Evolutionary conservation across 2,888 invertebrate species (phyloP), one percentile per base, ranked within the genome.

Genomic region (Mayetiola destructor): DNA sequence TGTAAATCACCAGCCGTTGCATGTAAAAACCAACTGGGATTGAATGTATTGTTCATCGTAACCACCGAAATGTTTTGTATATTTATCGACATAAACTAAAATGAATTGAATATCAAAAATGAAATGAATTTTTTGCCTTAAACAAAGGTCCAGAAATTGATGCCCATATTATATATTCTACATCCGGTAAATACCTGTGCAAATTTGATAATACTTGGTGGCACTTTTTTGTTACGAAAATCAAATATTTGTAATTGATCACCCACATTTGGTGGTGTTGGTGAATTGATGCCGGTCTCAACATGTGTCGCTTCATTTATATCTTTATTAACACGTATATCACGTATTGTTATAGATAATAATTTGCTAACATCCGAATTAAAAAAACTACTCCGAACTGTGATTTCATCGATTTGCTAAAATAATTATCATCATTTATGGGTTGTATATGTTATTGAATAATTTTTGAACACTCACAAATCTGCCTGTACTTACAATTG

Each of bases 311-410:
- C 64, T 35, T 68, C 66, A 59, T 77, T 76, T 52, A 85, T 80
- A 73, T 86, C 84, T 69, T 88, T 87, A 64, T 88, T 87, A 58
- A 91, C 79, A 61, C 87, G 78, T 3, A 89, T 82, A 67, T 88
- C 87, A 60, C 80, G 79, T 62, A 89, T 82, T n/a, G 88, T 81
- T 20, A 91, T 81, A 3, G 88, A 87, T 3, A 91, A 74, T 14
- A 90, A 71, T 69, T 91, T 91, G 21, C 87, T 88, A 56, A 90
- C 85, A 63, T 90, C 90, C 1, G 89, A 88, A 68, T 88, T 91
- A 63, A 91, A 81, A 67, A 89, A 84, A 72, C 89, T 91, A 68
- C 90, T 91, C 57, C 86, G 81, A 62, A 91, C 79, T 61, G 88
- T 84, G 63, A 91, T 80, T 69, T 89, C 87, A 66, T 89, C 85